Base-by-base conservation (phyloP, 2,797 vertebrate species). In the Paramormyrops hopkinsi region DNA sequence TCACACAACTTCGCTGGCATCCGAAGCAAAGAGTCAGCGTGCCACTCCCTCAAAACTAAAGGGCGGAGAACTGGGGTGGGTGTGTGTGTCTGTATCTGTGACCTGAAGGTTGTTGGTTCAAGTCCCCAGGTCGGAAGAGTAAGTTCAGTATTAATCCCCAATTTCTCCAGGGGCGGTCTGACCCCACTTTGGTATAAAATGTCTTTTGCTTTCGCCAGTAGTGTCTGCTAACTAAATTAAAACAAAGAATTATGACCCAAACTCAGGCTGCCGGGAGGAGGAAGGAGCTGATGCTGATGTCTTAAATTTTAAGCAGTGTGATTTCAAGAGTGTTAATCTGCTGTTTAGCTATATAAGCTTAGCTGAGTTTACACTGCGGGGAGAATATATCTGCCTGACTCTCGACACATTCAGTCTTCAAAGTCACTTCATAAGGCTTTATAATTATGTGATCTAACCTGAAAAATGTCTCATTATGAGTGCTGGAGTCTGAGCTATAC, bases 1-100 rank as follows among this genome's bases (percentile, higher is more conserved):
- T 93, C 90, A 89, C 90, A 91, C 88, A 89, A 91, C 91, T 91
- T 88, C 53, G 41, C 89, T 86, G 88, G 88, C 90, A 90, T 88
- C 88, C 90, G 69, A 89, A 89, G 85, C 87, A 87, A 88, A 51
- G 90, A 88, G 86, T 54, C 90, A 29, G 22, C 73, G 2, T 51
- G 46, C 41, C 48, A 7, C n/a, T 53, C 44, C 87, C 88, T 87
- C 41, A 33, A 76, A 48, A 88, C 33, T 73, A 73, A 37, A 73
- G 14, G 33, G 12, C 33, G 0, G 14, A 17, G 29, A 73, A 37
- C 69, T 17, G 4, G 69, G 29, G 29, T 73, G 29, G 33, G 33
- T 37, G 11, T 69, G 69, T 37, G 69, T 37, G 12, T 73, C 69
- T 73, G 69, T 41, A 73, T 37, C 33, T 37, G 4, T 73, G 69